Evolutionary conservation across 1,140 invertebrate genomes (phyloP), one percentile per base, ranked within the genome.

Genomic region (Batillaria attramentaria): DNA sequence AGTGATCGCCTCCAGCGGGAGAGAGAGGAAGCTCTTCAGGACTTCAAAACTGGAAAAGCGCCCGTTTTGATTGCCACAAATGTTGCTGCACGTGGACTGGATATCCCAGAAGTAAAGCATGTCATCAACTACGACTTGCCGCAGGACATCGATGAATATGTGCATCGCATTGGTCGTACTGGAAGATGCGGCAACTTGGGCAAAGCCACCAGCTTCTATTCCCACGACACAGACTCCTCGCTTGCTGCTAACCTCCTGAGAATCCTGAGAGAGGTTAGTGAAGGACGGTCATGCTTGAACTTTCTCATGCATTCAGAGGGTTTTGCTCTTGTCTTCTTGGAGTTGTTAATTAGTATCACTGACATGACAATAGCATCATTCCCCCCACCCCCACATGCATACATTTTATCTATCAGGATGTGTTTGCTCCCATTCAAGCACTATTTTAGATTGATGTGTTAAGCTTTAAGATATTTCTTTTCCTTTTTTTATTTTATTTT

Each of bases 91-190:
- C 91, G 97, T 74, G 97, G 97, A 20, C 82, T 91, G 35, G 96
- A 97, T 89, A 97, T 97, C 65, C 94, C 94, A 66, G 94, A 95
- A 74, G 95, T 98, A 0, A 93, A 94, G 69, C 95, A 97, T 85
- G 97, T 99, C 0, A 94, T 99, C 6, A 99, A 99, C 89, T 99
- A 94, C 87, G 97, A 99, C 89, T 87, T 99, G 81, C 97, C 97
- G 0, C 72, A 80, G 10, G 92, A 92, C 37, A 95, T 98, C 78
- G 96, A 98, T 80, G 96, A 98, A 78, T 99, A 99, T 88, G 96
- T 98, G 6, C 98, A 99, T 91, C 93, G 97, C 65, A 98, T 99
- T 87, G 98, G 98, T 1, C 92, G 97, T 85, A 99, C 97, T 28
- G 98, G 97, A 2, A 93, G 97, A 57, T 95, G 98, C 33, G 97